These are phyloP conservation scores for Catharus fuscescens DNA, from an alignment of 2,113 vertebrate genomes.

Conservation along the genomic window DNA sequence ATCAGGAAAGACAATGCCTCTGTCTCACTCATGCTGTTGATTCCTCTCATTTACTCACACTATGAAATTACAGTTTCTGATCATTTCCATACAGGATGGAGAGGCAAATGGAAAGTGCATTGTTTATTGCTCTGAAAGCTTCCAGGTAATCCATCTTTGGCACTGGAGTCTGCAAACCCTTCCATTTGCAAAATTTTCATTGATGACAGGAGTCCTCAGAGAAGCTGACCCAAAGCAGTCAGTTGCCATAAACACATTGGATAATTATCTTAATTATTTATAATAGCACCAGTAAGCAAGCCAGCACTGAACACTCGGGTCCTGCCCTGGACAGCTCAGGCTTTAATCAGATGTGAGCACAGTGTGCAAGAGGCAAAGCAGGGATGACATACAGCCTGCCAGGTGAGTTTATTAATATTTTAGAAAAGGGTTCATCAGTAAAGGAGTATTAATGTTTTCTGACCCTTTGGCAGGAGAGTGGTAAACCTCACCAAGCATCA, in stretches of 20 bases:
- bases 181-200: conserved; percentile 51
- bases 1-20: conserved; percentile 40
- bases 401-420: conserved; percentile 46
- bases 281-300: conserved; percentile 53
- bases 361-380: neutral
- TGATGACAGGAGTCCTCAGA: conserved; percentile 42
- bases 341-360: conserved; percentile 15
- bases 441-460: neutral
- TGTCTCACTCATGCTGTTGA: neutral
- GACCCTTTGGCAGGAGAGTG: neutral
- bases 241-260: conserved; percentile 40
- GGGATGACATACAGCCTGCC: conserved; percentile 15
- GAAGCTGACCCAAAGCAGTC: conserved; percentile 39
- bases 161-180: neutral
- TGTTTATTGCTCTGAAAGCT: conserved; percentile 51
- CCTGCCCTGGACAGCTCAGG: conserved; percentile 45
- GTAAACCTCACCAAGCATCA: neutral
- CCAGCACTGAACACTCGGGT: neutral
- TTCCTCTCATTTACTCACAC: neutral
- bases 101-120: conserved; percentile 24
- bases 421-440: neutral
- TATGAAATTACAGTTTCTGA: conserved; percentile 47
- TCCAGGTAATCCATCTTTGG: conserved; percentile 47
- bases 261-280: conserved; percentile 68
- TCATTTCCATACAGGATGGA: conserved; percentile 15